Evolutionary conservation across 2,888 invertebrate species (phyloP).

Genomic region (Lochmaea capreae): DNA sequence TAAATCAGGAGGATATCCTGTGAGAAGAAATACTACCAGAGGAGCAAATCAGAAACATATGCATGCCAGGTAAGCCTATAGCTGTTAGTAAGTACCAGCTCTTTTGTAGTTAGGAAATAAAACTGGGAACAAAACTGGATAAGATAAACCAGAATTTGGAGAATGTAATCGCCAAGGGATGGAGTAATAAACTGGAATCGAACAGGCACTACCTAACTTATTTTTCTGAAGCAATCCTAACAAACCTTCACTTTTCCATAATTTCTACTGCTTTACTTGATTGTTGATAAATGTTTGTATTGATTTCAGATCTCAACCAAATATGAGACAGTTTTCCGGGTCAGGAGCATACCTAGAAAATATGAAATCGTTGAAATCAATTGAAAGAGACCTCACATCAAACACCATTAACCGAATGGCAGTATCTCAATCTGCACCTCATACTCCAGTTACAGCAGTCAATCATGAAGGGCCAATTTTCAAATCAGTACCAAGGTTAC

Average conservation of each 20-base stretch:
- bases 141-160: too few species aligned
- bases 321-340: constrained; percentile 63
- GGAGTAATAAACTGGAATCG: too few species aligned
- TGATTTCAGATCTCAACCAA: constrained; percentile 62
- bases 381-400: constrained; percentile 61
- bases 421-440: constrained; percentile 64
- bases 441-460: constrained; percentile 63
- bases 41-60: constrained; percentile 65
- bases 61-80: constrained; percentile 58
- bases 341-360: constrained; percentile 61
- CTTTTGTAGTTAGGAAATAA: neutral
- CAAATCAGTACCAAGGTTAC: constrained; percentile 60
- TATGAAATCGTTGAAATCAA: constrained; percentile 60
- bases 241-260: too few species aligned
- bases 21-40: constrained; percentile 71
- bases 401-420: constrained; percentile 57
- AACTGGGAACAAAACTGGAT: too few species aligned
- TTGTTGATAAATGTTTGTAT: neutral
- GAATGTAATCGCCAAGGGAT: too few species aligned
- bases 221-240: too few species aligned
- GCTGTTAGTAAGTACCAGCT: neutral
- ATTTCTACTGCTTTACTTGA: too few species aligned
- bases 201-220: too few species aligned
- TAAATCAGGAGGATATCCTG: constrained; percentile 67
- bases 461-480: constrained; percentile 58